Conservation (phyloP, 2,113 vertebrate species). For the Myotis lucifugus region DNA sequence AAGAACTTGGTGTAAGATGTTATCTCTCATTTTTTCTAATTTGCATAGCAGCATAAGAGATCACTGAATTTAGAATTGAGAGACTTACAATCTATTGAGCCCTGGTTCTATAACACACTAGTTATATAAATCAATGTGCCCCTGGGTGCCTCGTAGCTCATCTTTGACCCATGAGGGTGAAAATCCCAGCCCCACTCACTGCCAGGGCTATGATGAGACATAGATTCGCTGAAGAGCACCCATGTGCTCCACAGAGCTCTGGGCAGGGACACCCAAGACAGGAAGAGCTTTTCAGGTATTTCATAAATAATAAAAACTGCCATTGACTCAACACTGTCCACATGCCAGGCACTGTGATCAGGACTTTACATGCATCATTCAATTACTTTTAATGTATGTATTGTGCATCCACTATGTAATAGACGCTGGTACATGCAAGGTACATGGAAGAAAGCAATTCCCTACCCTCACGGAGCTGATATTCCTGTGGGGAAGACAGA, state of each 20-base stretch:
- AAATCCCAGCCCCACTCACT: background rate
- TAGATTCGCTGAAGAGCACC: background rate
- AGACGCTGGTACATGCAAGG: background rate
- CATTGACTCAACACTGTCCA: background rate
- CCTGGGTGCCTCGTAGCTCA: background rate
- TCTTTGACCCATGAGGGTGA: background rate
- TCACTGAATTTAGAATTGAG: background rate
- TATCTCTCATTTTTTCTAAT: slow-evolving; percentile 78
- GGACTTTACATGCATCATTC: background rate
- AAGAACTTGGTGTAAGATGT: slow-evolving; percentile 76
- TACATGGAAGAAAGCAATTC: background rate
- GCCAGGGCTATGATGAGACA: background rate
- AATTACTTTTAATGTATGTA: background rate
- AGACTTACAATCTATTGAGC: background rate
- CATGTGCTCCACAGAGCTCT: background rate
- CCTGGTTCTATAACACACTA: background rate
- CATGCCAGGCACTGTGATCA: background rate
- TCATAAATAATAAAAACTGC: background rate
- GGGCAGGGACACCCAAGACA: background rate
- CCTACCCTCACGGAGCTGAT: background rate
- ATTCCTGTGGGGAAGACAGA: background rate
- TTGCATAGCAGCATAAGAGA: slow-evolving; percentile 1
- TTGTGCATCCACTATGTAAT: background rate
- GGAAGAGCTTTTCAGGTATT: background rate
- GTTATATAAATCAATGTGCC: background rate